Evolutionary conservation across 2,797 vertebrate species (phyloP).

Genomic region (Parauchenoglanis ngamensis): DNA sequence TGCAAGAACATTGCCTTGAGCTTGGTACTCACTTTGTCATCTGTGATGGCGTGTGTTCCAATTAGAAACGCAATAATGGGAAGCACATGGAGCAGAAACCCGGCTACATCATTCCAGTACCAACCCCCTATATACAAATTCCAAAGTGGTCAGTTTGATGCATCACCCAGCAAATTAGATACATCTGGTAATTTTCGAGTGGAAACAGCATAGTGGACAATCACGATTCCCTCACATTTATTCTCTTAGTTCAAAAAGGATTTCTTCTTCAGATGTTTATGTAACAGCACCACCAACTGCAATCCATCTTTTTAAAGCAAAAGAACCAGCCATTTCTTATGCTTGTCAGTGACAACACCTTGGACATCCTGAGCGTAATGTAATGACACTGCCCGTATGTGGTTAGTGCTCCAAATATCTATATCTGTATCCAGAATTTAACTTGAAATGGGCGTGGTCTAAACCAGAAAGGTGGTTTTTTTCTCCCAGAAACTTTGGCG

Average conservation of each 20-base stretch:
- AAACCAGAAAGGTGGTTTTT: background rate
- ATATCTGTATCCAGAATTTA: background rate
- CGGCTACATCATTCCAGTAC: background rate
- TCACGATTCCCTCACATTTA: background rate
- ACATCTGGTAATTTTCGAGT: background rate
- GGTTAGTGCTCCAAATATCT: background rate
- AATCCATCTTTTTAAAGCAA: background rate
- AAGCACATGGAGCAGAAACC: slow-evolving; percentile 42
- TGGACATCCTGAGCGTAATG: background rate
- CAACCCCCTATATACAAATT: background rate
- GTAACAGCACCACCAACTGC: no score
- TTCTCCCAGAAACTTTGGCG: background rate
- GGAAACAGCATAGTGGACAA: background rate
- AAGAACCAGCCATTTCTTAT: background rate
- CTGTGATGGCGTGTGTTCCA: slow-evolving; percentile 13
- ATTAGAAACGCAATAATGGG: slow-evolving; percentile 8
- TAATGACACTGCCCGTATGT: background rate
- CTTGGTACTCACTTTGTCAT: slow-evolving; percentile 4
- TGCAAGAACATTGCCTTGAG: background rate
- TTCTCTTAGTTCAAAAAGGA: background rate
- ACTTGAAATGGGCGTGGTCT: background rate
- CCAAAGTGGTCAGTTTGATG: background rate
- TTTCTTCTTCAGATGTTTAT: background rate
- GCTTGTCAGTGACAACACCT: background rate
- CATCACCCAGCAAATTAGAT: background rate